Base-by-base conservation (phyloP, 2,113 vertebrate species). In the Phyllopteryx taeniolatus region DNA sequence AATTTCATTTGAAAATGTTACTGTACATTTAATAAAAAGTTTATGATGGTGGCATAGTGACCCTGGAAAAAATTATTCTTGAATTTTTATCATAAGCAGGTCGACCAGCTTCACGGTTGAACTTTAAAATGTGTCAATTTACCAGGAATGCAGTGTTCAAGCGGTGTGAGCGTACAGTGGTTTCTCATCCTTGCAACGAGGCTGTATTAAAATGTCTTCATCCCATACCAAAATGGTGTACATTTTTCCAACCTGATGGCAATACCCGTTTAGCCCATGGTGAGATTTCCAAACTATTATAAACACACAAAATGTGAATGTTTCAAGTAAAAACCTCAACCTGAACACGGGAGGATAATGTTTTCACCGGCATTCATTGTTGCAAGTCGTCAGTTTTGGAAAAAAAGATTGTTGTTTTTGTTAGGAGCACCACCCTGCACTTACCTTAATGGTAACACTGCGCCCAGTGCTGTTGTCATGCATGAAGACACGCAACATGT, bases 401-500 rank as follows among this genome's bases (percentile, higher is more conserved):
- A 42, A 57, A 57, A 11, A 61, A 19, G n/a, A 54, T 13, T 20
- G 31, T 17, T 43, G 47, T 10, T n/a, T 68, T 61, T 49, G 49
- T 61, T 62, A 6, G 53, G 27, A 68, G 53, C 39, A 13, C 15
- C 15, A 3, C 13, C 19, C 12, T 19, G 43, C 71, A 76, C 87
- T 83, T 75, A 98, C 98, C 96, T 98, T 99, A 77, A 97, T 96
- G 67, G 96, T 98, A 43, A 99, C 97, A 0, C 92, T 93, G 60
- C 97, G 96, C 0, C 95, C 95, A 1, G 94, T 90, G 81, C 97
- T 99, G 81, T 90, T 98, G 92, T 99, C 97, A 0, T 99, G 98
- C 98, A 99, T 99, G 91, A 99, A 99, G 81, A 99, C 96, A 0
- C 98, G 94, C 27, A 99, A 83, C 96, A 99, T 98, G 87, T 99